These are phyloP conservation scores for Ctenopoma kingsleyae DNA, from an alignment of 2,797 vertebrate species.

Conservation along the genomic window DNA sequence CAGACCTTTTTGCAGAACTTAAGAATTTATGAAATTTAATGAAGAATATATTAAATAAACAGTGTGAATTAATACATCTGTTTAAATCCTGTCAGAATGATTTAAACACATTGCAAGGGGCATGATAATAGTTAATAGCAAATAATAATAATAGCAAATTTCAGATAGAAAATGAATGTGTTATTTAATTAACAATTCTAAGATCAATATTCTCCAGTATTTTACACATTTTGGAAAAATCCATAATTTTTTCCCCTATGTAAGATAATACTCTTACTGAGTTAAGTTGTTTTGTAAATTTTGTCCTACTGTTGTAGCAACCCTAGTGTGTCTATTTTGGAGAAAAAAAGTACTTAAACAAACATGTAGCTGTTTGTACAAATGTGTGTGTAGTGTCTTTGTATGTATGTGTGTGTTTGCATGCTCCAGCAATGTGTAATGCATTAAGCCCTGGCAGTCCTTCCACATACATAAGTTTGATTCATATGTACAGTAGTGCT, in stretches of 20 bases:
- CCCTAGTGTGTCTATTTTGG: conserved; percentile 79
- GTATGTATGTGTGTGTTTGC: conserved; percentile 57
- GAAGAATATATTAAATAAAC: background rate
- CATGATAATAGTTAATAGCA: background rate
- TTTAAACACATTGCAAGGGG: background rate
- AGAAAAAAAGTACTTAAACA: conserved; percentile 79
- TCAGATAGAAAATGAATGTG: background rate
- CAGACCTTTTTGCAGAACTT: background rate
- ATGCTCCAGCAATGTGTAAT: conserved; percentile 84
- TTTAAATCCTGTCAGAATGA: background rate
- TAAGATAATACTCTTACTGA: conserved; percentile 70
- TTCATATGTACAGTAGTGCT: conserved; percentile 83
- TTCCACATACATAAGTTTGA: conserved; percentile 76
- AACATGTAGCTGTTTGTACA: conserved; percentile 69
- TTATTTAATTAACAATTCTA: background rate
- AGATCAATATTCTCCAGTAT: background rate
- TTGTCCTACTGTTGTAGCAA: conserved; percentile 86
- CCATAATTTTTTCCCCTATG: conserved; percentile 58
- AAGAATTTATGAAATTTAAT: background rate
- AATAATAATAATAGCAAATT: background rate
- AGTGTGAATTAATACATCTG: background rate
- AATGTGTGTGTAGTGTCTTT: conserved; percentile 35
- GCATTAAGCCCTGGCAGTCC: conserved; percentile 85
- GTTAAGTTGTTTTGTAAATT: conserved; percentile 80
- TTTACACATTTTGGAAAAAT: no score